Conservation (phyloP, 2,888 invertebrate species). For the Abrostola triplasia region DNA sequence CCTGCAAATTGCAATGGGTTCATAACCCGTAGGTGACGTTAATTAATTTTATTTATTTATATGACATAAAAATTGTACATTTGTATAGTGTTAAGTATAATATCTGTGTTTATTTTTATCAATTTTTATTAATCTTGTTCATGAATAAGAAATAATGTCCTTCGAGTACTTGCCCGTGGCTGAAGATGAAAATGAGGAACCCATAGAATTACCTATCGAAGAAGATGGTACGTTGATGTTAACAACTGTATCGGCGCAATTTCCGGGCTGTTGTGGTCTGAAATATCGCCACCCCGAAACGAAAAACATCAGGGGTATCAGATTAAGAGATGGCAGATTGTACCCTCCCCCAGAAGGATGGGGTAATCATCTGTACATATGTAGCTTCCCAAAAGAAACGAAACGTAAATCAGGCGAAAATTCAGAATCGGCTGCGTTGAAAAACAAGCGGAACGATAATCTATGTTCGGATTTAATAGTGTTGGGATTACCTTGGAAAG, state of each 20-base stretch:
- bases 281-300: conserved; percentile 98
- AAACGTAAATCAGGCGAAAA: conserved; percentile 98
- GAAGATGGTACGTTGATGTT: conserved; percentile 97
- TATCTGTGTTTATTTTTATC: conserved; percentile 82
- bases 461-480: conserved; percentile 99
- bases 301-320: conserved; percentile 95
- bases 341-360: conserved; percentile 97
- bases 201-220: conserved; percentile 98
- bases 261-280: conserved; percentile 98
- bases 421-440: conserved; percentile 94
- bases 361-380: conserved; percentile 93
- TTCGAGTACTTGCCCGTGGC: conserved; percentile 95
- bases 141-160: conserved; percentile 88
- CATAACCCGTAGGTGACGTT: conserved; percentile 88
- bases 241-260: conserved; percentile 98
- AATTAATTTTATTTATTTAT: conserved; percentile 85
- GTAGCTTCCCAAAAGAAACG: conserved; percentile 96
- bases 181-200: conserved; percentile 99
- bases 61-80: conserved; percentile 85
- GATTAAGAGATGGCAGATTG: conserved; percentile 96
- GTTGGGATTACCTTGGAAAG: conserved; percentile 99
- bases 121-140: conserved; percentile 79
- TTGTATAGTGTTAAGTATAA: conserved; percentile 84
- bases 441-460: conserved; percentile 97
- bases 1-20: conserved; percentile 87